phyloP scores from a whole-genome alignment of 2,888 invertebrate species.

The Hyposoter dolosus region DNA sequence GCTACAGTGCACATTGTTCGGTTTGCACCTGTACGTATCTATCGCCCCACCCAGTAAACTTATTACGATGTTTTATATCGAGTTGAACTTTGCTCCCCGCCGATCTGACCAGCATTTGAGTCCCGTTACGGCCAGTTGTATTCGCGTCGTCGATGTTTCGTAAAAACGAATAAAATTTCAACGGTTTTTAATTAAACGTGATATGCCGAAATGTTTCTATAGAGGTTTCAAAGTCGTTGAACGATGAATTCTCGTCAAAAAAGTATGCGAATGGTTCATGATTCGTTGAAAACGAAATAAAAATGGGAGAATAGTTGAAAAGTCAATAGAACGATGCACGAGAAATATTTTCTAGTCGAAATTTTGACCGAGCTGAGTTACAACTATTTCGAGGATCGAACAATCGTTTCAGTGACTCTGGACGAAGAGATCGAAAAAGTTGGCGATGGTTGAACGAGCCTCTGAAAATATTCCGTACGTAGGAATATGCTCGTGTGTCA shows the following conservation, averaged over 20 bases:
- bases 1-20: slow-evolving; percentile 16
- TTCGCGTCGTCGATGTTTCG: not conserved
- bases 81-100: not conserved
- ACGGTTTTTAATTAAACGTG: not conserved
- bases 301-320: not conserved
- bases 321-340: not conserved
- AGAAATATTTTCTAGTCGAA: not conserved
- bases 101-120: not conserved
- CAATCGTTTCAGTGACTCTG: not conserved
- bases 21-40: slow-evolving; percentile 56
- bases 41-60: slow-evolving; percentile 19
- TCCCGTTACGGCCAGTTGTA: not conserved
- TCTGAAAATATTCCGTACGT: slow-evolving; percentile 3
- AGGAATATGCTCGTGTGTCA: slow-evolving; percentile 22
- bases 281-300: not conserved
- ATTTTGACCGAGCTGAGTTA: not conserved
- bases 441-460: not conserved
- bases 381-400: not conserved
- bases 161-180: not conserved
- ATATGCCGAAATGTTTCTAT: not conserved
- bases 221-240: not conserved
- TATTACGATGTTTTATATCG: slow-evolving; percentile 9
- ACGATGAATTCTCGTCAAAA: no score
- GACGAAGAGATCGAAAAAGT: not conserved
- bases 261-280: no score